Base-by-base conservation (phyloP, 2,888 invertebrate genomes). In the Athalia rosae region DNA sequence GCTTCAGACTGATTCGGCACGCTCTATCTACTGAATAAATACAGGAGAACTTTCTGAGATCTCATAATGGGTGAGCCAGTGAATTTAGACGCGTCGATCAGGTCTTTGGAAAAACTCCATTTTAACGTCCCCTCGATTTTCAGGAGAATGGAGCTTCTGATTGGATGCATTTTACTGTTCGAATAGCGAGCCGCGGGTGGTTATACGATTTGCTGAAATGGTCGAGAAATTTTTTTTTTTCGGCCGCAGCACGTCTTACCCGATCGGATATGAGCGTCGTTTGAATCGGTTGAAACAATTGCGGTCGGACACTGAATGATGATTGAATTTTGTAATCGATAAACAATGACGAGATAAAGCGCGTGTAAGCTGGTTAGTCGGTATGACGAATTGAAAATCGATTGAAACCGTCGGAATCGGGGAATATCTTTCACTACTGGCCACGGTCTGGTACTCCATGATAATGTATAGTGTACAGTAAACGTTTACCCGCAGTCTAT, bases 21-120 rank as follows among this genome's bases (percentile, higher is more conserved):
- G 79, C 78, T 79, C 79, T 77, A 80, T 74, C 73, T 61, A 48
- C 62, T 71, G 63, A 74, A 74, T 74, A 74, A 74, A 74, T 74
- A 74, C 74, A 74, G 56, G 71, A 48, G 74, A 28, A 61, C 74
- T 28, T 28, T 5, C 59, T 28, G 61, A 74, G 28, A 61, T 48
- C 56, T 13, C 13, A 58, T 61, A 74, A 74, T 48, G n/a, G 61
- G 74, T 45, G 71, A 71, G 8, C 58, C 43, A 45, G 56, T 43
- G 45, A 56, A 58, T 71, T 71, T 58, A 71, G 53, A 53, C 53
- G 53, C 28, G 28, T 28, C 28, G 28, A 28, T 28, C 28, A 28
- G 28, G 1, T 28, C 28, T 28, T 28, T 28, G 28, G 28, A 2
- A 28, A 28, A 28, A 28, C 28, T 28, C 28, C 0, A 28, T 28